phyloP scores from a whole-genome alignment of 2,113 vertebrate species.

The Climacteris rufus region DNA sequence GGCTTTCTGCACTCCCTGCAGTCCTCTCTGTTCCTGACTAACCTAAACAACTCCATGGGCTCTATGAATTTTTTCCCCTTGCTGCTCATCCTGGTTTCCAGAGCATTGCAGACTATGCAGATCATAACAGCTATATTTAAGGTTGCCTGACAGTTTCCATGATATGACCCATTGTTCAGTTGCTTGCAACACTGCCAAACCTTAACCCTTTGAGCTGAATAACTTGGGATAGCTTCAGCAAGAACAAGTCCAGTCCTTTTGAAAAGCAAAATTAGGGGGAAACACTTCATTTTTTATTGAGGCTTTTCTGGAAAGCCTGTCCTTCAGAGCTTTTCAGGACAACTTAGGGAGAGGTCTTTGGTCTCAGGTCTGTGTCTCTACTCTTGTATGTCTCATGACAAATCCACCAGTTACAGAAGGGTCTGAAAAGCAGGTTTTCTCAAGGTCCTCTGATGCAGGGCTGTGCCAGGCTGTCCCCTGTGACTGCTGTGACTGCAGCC shows the following conservation, averaged over 20 bases:
- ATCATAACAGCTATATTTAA: slow-evolving; percentile 66
- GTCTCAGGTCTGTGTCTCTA: not conserved
- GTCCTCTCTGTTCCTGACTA: not conserved
- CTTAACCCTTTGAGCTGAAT: slow-evolving; percentile 33
- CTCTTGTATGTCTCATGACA: rapidly evolving
- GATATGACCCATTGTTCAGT: slow-evolving; percentile 46
- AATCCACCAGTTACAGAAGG: not conserved
- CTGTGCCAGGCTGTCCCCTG: not conserved
- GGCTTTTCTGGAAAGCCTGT: not conserved
- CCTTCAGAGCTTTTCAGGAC: not conserved
- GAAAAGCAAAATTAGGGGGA: not conserved
- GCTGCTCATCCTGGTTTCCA: slow-evolving; percentile 50
- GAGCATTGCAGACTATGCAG: slow-evolving; percentile 61
- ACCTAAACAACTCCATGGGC: slow-evolving; percentile 51
- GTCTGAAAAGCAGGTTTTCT: not conserved
- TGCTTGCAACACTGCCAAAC: slow-evolving; percentile 1
- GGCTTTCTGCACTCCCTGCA: not conserved
- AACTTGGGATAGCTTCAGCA: not conserved
- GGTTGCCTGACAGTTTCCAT: slow-evolving; percentile 61
- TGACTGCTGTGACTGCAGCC: not conserved
- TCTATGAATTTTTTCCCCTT: slow-evolving; percentile 55
- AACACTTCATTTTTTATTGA: not conserved
- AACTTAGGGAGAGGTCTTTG: not conserved
- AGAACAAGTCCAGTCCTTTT: not conserved
- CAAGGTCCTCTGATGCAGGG: rapidly evolving